A percentile compares a stretch with the other conserved stretches of the same genome.
These are phyloP conservation scores for Polyommatus iphigenia DNA, from an alignment of 2,888 invertebrate genomes.

Conservation along the genomic window DNA sequence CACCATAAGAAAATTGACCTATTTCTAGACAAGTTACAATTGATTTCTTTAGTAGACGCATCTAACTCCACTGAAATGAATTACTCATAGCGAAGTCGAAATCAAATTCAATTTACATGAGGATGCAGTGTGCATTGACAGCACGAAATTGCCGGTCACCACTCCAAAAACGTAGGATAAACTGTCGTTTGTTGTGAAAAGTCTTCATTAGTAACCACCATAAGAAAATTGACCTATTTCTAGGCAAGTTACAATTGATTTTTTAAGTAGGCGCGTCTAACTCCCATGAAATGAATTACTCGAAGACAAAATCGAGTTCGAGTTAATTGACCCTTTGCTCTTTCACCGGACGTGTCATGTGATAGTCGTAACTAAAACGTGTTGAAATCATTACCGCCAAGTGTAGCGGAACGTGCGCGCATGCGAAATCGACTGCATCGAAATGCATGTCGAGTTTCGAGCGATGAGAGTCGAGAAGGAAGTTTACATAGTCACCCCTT, in stretches of 20 bases:
- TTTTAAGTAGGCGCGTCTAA: background rate
- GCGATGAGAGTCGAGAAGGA: background rate
- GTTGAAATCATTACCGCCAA: conserved; percentile 68
- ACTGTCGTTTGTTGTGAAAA: too few relatives aligned
- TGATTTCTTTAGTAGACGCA: background rate
- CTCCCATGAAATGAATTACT: background rate
- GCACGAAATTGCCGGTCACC: too few relatives aligned
- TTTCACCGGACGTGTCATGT: conserved; percentile 53
- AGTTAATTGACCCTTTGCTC: conserved; percentile 51
- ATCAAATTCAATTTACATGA: background rate
- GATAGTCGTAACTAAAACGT: conserved; percentile 66
- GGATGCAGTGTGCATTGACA: too few relatives aligned
- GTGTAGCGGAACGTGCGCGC: conserved; percentile 60
- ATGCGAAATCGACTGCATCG: conserved; percentile 44
- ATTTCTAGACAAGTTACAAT: background rate
- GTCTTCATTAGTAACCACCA: background rate
- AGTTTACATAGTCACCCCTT: background rate
- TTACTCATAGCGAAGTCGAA: conserved; percentile 34
- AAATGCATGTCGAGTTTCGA: conserved; percentile 30
- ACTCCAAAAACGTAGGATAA: too few relatives aligned
- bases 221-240: conserved; percentile 5
- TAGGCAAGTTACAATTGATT: background rate
- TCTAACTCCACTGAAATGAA: background rate
- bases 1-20: background rate
- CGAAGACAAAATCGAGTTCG: conserved; percentile 32